Conservation (phyloP, 2,888 invertebrate genomes). For the Sacculina carcini region DNA sequence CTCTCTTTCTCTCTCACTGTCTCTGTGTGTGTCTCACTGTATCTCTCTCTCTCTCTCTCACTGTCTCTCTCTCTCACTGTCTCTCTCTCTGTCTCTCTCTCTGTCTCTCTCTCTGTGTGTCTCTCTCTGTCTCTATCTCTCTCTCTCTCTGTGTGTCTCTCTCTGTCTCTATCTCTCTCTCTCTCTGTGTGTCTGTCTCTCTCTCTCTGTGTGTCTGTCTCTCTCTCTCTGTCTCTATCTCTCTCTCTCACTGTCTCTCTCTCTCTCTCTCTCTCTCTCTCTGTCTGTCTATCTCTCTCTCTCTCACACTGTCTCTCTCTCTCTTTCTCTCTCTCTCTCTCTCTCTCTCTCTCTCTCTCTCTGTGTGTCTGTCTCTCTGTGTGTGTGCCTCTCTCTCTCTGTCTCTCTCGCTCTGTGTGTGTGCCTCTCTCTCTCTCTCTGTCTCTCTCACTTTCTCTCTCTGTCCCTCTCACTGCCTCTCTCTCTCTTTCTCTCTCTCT, state of each 20-base stretch:
- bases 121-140: too few relatives aligned
- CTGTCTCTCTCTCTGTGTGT: constrained; percentile 3
- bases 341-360: neutral
- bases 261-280: neutral
- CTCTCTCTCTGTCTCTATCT: too few relatives aligned
- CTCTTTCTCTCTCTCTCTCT: neutral
- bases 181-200: neutral
- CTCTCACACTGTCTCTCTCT: neutral
- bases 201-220: neutral
- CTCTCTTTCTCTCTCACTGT: neutral
- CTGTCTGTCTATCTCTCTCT: too few relatives aligned
- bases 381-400: too few relatives aligned
- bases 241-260: neutral
- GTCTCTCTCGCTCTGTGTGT: too few relatives aligned
- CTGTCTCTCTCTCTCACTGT: neutral
- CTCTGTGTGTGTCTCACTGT: neutral
- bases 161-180: too few relatives aligned
- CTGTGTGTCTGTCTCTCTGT: neutral
- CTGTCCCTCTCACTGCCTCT: neutral
- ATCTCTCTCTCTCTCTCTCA: too few relatives aligned
- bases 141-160: too few relatives aligned
- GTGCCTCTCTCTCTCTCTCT: too few relatives aligned
- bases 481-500: neutral
- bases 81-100: constrained; percentile 4
- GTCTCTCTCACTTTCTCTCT: too few relatives aligned